A percentile compares a stretch with the other conserved stretches of the same genome.
Evolutionary conservation across 2,797 vertebrate species (phyloP).

Genomic region (Falco rusticolus): DNA sequence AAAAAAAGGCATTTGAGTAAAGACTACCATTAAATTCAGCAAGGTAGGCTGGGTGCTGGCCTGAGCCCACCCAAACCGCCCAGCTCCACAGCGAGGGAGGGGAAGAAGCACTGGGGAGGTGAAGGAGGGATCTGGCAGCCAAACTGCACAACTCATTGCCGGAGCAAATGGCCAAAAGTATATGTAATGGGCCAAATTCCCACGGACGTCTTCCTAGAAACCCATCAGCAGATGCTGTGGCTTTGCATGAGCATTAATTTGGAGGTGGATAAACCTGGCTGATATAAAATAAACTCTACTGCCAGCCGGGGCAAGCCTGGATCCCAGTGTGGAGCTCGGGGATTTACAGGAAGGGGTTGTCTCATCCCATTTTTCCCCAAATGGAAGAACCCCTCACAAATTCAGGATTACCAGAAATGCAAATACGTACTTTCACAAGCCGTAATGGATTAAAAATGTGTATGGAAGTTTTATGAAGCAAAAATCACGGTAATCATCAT

Average conservation of each 20-base stretch:
- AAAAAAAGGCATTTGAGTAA: neutral
- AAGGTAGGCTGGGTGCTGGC: neutral
- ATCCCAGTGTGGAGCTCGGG: rapidly evolving
- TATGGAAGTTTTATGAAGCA: neutral
- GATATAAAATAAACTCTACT: neutral
- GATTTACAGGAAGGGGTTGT: neutral
- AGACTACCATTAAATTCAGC: neutral
- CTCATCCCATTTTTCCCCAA: neutral
- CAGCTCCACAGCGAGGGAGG: neutral
- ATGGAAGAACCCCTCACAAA: neutral
- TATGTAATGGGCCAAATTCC: neutral
- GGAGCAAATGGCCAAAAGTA: neutral
- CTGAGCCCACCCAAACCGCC: neutral
- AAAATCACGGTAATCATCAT: neutral
- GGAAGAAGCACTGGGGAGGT: neutral
- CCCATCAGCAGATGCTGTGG: neutral
- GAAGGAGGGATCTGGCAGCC: neutral
- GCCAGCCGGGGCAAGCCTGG: neutral
- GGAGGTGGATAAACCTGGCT: neutral
- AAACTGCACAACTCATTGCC: neutral
- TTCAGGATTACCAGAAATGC: neutral
- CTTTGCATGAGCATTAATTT: neutral
- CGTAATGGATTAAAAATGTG: neutral
- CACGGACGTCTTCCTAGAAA: neutral
- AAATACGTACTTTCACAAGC: neutral